A percentile compares a stretch with the other conserved stretches of the same genome.
Evolutionary conservation across 2,113 vertebrate genomes (phyloP).

Genomic region (Pantherophis guttatus): DNA sequence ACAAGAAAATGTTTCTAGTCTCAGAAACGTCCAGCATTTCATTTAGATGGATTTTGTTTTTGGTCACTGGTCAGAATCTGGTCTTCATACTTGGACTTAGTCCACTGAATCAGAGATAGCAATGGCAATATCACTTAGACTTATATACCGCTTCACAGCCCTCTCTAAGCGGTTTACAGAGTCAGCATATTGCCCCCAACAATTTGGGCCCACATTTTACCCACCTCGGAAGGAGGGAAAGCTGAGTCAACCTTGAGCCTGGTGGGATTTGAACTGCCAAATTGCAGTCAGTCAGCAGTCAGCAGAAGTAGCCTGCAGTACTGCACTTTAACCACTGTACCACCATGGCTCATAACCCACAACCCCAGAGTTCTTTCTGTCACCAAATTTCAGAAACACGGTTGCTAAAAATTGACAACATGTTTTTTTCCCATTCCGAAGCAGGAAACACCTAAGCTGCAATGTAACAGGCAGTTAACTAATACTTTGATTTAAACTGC

Average conservation of each 20-base stretch:
- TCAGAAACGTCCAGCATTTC: background rate
- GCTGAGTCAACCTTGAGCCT: too few relatives aligned
- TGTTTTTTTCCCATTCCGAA: background rate
- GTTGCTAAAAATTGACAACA: background rate
- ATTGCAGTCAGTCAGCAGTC: too few relatives aligned
- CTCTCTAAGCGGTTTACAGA: too few relatives aligned
- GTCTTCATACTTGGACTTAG: background rate
- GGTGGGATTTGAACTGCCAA: too few relatives aligned
- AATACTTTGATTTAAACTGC: background rate
- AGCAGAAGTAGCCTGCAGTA: too few relatives aligned
- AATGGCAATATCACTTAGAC: too few relatives aligned
- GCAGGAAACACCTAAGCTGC: background rate
- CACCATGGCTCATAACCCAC: background rate
- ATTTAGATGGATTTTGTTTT: background rate
- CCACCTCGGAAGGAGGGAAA: too few relatives aligned
- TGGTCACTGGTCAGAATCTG: background rate
- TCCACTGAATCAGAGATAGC: background rate
- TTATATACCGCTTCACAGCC: too few relatives aligned
- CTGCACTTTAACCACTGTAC: too few relatives aligned
- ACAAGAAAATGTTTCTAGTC: background rate
- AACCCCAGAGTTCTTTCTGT: background rate
- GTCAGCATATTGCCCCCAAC: too few relatives aligned
- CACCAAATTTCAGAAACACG: background rate
- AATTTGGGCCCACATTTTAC: too few relatives aligned
- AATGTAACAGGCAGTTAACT: background rate